phyloP scores from a whole-genome alignment of 2,888 invertebrate genomes.

The Machimus atricapillus region DNA sequence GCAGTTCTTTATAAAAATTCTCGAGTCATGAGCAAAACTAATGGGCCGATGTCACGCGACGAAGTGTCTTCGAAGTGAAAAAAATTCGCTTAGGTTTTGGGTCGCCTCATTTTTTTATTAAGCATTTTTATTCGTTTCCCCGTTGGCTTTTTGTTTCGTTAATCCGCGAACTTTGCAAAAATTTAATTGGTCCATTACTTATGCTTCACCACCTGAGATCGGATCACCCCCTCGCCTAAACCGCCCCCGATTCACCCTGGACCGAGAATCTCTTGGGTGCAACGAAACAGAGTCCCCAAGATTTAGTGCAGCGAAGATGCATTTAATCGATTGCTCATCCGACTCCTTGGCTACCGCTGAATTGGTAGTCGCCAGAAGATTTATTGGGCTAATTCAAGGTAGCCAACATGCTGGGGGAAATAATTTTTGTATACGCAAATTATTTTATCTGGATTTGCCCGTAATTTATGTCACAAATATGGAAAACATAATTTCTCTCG shows the following conservation, averaged over 20 bases:
- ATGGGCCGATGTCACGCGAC: conserved; percentile 36
- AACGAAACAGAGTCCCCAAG: neutral
- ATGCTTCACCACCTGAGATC: conserved; percentile 27
- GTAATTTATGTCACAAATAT: conserved; percentile 22
- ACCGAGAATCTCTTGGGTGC: neutral
- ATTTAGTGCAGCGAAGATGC: conserved; percentile 25
- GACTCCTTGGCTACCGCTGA: conserved; percentile 21
- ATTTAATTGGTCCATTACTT: conserved; percentile 38
- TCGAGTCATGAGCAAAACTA: conserved; percentile 37
- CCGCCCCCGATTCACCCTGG: neutral
- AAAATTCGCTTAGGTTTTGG: neutral
- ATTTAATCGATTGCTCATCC: conserved; percentile 33
- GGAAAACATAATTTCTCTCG: conserved; percentile 14
- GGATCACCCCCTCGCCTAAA: neutral
- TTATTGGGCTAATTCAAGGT: conserved; percentile 22
- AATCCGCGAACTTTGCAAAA: conserved; percentile 25
- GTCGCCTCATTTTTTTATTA: neutral
- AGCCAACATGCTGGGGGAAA: conserved; percentile 12
- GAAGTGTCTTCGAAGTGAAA: conserved; percentile 6
- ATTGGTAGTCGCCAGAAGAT: conserved; percentile 26
- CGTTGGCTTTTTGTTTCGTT: neutral
- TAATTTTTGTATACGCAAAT: conserved; percentile 20
- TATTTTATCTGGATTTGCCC: conserved; percentile 10
- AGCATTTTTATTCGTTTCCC: neutral
- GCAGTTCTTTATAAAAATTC: conserved; percentile 35